phyloP scores from a whole-genome alignment of 2,113 vertebrate genomes.

The Zapornia atra region DNA sequence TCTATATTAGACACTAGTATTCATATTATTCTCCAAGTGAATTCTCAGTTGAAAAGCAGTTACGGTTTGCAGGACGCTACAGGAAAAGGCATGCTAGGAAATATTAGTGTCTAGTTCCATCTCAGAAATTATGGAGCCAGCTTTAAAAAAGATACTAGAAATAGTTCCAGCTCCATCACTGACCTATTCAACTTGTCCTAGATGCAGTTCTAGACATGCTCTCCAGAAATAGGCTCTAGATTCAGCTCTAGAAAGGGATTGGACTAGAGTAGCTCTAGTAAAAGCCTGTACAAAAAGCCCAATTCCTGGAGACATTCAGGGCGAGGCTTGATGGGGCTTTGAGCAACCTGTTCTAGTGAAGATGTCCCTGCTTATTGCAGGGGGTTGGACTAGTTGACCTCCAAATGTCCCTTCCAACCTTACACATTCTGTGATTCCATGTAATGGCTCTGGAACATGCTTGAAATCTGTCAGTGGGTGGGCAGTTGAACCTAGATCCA shows the following conservation, averaged over 20 bases:
- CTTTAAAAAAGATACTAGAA: too few species aligned
- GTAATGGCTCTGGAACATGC: neutral
- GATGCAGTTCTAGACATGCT: neutral
- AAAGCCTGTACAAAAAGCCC: neutral
- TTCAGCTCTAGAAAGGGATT: neutral
- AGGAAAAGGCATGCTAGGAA: neutral
- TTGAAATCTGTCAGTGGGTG: neutral
- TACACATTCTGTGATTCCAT: too few species aligned
- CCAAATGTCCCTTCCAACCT: too few species aligned
- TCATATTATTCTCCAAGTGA: neutral
- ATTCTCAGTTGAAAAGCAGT: neutral
- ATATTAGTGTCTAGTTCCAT: neutral
- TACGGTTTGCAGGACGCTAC: neutral
- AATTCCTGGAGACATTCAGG: too few species aligned
- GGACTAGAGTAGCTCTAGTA: neutral
- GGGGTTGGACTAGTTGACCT: too few species aligned
- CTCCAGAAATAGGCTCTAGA: neutral
- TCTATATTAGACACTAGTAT: neutral
- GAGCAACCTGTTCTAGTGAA: too few species aligned
- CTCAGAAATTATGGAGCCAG: too few species aligned
- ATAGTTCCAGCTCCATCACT: neutral
- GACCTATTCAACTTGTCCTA: neutral
- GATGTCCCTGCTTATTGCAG: too few species aligned
- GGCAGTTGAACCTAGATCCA: neutral
- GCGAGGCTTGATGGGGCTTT: too few species aligned